Conservation (phyloP, 2,113 vertebrate species). For the Patagioenas fasciata region DNA sequence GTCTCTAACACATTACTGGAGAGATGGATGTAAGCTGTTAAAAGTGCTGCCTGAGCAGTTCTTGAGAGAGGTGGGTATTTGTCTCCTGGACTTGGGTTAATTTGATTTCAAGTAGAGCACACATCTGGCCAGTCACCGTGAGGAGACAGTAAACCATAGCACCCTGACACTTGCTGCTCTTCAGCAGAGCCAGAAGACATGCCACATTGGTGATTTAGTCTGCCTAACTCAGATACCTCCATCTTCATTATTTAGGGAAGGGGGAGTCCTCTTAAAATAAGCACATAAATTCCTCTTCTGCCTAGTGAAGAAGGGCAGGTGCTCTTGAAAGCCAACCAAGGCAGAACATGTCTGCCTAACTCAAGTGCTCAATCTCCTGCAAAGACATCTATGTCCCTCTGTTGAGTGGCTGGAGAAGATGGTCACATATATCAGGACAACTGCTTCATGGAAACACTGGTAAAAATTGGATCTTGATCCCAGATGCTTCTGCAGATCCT, state of each 20-base stretch:
- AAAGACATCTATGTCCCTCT: neutral
- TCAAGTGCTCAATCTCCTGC: neutral
- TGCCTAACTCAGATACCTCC: neutral
- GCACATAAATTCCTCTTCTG: constrained; percentile 44
- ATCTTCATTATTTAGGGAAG: constrained; percentile 41
- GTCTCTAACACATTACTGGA: neutral
- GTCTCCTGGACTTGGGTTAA: constrained; percentile 45
- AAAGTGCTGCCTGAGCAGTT: constrained; percentile 47
- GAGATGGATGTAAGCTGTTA: neutral
- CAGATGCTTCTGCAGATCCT: neutral
- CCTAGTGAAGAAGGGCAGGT: neutral
- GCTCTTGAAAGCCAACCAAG: constrained; percentile 1
- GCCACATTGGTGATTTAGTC: neutral
- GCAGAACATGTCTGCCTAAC: neutral
- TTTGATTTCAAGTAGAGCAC: constrained; percentile 13
- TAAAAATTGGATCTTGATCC: neutral
- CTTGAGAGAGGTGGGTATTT: constrained; percentile 20
- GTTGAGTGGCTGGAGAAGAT: neutral
- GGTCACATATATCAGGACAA: neutral
- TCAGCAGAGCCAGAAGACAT: neutral
- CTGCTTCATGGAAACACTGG: fast-evolving
- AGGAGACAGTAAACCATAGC: constrained; percentile 5
- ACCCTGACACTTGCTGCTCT: neutral
- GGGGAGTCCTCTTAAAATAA: neutral
- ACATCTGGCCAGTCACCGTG: neutral